Base-by-base conservation (phyloP, 2,113 vertebrate genomes). In the Melanotaenia duboulayi region DNA sequence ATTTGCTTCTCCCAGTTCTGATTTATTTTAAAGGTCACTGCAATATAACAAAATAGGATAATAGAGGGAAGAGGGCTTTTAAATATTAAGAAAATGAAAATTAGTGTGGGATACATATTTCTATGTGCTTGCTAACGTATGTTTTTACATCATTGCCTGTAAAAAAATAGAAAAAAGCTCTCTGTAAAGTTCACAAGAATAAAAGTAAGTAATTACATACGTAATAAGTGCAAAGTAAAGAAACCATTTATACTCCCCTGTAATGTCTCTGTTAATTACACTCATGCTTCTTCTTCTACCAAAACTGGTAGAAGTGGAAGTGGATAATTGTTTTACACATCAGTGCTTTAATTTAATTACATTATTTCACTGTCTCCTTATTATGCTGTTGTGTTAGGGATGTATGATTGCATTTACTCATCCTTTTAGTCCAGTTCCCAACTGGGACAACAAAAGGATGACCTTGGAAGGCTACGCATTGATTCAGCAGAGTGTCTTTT, bases 311-410 rank as follows among this genome's bases (percentile, higher is more conserved):
- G n/a, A n/a, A n/a, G n/a, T n/a, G n/a, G 7, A 32, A 46, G 70
- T 72, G 67, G 70, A 76, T 83, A 80, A 80, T 86, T 76, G 80
- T 81, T 66, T 83, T 68, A 83, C 81, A 71, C 86, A 77, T 71
- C 71, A 80, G 61, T 19, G 75, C 66, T 60, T 82, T 85, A 44
- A 84, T 89, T 85, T 83, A 89, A 89, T 88, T 87, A 69, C 82
- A 81, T 86, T 83, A 83, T 82, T 86, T 71, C 37, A 48, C 64
- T 35, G 71, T 84, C 78, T 81, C 23, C 63, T 59, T 35, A 46
- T 84, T 76, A 63, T 49, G 44, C 54, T 70, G 67, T 72, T 74
- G 79, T 65, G 75, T 87, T 78, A 80, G 49, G 5, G 4, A 25
- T n/a, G 48, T 76, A 20, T 69, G 73, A 84, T 74, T 70, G 59